These are phyloP conservation scores for Caenorhabditis sp. DNA, from an alignment of 2,888 invertebrate species.

Conservation along the genomic window DNA sequence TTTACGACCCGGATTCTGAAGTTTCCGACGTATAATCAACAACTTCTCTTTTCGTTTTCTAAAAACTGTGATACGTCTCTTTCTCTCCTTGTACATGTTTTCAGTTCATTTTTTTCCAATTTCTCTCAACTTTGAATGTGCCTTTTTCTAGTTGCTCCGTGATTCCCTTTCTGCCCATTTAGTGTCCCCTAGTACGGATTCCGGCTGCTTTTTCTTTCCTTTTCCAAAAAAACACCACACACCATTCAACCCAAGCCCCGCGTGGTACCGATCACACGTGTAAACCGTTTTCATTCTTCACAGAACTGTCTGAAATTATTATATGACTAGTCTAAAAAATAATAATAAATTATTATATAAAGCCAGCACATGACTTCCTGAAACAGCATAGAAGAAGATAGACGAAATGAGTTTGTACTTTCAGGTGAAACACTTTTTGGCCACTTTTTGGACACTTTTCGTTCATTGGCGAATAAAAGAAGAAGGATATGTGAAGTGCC, in stretches of 20 bases:
- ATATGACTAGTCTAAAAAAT: neutral
- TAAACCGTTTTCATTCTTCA: slow-evolving; percentile 18
- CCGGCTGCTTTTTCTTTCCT: neutral
- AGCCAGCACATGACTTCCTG: neutral
- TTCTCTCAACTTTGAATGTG: slow-evolving; percentile 19
- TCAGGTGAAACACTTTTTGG: neutral
- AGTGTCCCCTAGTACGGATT: slow-evolving; percentile 13
- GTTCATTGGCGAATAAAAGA: too few species aligned
- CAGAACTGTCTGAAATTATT: neutral
- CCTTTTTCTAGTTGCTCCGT: slow-evolving; percentile 6
- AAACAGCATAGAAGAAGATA: neutral
- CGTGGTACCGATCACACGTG: slow-evolving; percentile 61
- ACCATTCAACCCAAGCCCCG: slow-evolving; percentile 37
- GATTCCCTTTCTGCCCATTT: neutral
- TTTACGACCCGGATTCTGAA: slow-evolving; percentile 57
- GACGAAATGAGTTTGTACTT: neutral
- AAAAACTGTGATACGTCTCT: slow-evolving; percentile 19
- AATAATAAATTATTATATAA: slow-evolving; percentile 12
- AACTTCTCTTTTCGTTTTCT: slow-evolving; percentile 4
- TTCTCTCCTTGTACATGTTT: slow-evolving; percentile 36
- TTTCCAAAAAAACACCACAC: neutral
- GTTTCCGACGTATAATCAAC: slow-evolving; percentile 56
- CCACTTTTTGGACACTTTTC: too few species aligned
- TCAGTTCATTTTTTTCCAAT: slow-evolving; percentile 23
- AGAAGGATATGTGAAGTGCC: too few species aligned